Evolutionary conservation across 1,140 invertebrate species (phyloP).

Genomic region (Drosophila biarmipes): DNA sequence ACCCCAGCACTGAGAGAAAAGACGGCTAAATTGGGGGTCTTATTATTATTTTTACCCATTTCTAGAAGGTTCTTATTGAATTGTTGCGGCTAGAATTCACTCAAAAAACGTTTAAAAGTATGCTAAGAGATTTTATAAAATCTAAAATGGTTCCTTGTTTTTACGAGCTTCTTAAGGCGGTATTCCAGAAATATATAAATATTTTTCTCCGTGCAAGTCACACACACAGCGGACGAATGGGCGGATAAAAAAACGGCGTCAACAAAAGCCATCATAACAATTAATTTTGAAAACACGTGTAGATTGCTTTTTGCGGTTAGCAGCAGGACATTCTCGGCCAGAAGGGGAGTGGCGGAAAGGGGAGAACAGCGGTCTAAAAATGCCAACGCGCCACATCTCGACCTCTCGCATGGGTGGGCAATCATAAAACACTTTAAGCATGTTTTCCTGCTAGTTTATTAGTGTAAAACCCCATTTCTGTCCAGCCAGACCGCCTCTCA

Average conservation of each 20-base stretch:
- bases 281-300: slow-evolving; percentile 83
- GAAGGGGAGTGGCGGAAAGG: slow-evolving; percentile 13
- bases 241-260: slow-evolving; percentile 69
- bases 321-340: slow-evolving; percentile 45
- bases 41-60: too few species aligned
- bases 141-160: too few species aligned
- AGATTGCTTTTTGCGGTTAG: slow-evolving; percentile 83
- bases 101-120: not conserved
- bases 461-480: slow-evolving; percentile 63
- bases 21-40: too few species aligned
- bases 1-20: slow-evolving; percentile 31
- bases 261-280: slow-evolving; percentile 83
- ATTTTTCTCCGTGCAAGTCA: slow-evolving; percentile 2
- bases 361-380: slow-evolving; percentile 40
- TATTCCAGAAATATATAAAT: too few species aligned
- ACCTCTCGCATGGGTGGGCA: slow-evolving; percentile 72
- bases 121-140: too few species aligned
- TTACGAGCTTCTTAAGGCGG: not conserved
- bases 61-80: not conserved
- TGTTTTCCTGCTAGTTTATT: slow-evolving; percentile 82
- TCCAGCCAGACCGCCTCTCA: slow-evolving; percentile 23
- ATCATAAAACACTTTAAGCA: slow-evolving; percentile 83
- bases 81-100: not conserved
- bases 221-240: slow-evolving; percentile 4
- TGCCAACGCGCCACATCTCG: slow-evolving; percentile 65